Conservation (phyloP, 2,888 invertebrate genomes). For the Eugnorisma glareosa region DNA sequence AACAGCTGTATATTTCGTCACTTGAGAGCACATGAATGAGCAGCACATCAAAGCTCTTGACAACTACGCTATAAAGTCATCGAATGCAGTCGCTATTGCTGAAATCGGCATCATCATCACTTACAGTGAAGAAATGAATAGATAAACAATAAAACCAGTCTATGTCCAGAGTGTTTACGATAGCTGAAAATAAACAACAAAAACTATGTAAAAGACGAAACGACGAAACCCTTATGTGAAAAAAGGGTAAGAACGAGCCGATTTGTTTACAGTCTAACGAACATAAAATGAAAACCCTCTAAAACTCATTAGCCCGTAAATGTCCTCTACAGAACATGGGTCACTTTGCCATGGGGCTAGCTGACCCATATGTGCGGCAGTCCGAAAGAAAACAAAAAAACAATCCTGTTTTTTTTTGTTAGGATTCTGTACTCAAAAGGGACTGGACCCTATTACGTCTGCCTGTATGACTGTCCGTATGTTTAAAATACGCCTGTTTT, state of each 20-base stretch:
- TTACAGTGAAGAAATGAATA: background rate
- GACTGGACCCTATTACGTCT: too few relatives aligned
- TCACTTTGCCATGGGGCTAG: background rate
- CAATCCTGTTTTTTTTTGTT: background rate
- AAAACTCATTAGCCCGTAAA: slow-evolving; percentile 46
- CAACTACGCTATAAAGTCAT: background rate
- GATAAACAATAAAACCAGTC: background rate
- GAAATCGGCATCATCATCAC: background rate
- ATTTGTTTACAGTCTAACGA: slow-evolving; percentile 27
- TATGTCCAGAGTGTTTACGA: background rate
- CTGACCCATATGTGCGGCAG: slow-evolving; percentile 36
- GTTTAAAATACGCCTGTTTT: background rate
- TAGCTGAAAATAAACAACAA: background rate
- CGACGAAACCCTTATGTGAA: background rate
- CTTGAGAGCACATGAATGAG: background rate
- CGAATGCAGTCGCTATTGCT: background rate
- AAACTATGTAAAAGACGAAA: background rate
- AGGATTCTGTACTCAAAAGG: background rate
- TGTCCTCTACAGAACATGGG: slow-evolving; percentile 18
- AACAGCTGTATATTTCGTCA: background rate
- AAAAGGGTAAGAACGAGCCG: slow-evolving; percentile 25
- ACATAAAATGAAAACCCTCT: slow-evolving; percentile 16
- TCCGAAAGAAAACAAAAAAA: slow-evolving; percentile 30
- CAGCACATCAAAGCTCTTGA: background rate
- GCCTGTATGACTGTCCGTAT: background rate